Base-by-base conservation (phyloP, 2,113 vertebrate genomes). In the Columba livia region DNA sequence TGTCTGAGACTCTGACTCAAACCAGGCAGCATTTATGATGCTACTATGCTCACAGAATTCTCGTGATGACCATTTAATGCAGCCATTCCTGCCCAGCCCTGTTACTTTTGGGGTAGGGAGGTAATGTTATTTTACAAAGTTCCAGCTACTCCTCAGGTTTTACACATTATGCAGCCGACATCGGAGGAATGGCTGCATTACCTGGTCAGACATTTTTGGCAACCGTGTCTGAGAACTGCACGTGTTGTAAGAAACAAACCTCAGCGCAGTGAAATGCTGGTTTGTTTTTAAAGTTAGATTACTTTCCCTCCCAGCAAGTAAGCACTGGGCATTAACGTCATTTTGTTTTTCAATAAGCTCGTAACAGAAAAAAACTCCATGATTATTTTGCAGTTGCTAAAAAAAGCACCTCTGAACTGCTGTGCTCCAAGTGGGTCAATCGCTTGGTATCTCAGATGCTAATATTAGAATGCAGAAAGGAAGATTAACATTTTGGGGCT, bases 151-250 rank as follows among this genome's bases (percentile, higher is more conserved):
- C 74, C 56, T 90, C 51, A 10, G 51, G 54, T 62, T 72, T 74
- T 31, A 29, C 4, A 10, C 29, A 2, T 64, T 57, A 51, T 81
- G 91, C 80, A 74, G 34, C 88, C 28, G 34, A 61, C 77, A 51
- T 15, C 56, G n/a, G 53, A 95, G 88, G 94, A 97, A 96, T 73
- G 96, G 95, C 94, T 97, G 95, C 89, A 95, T 97, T 98, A 96
- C 79, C 94, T 92, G n/a, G 86, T 94, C 96, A 98, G 97, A 97
- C 75, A 90, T 95, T 98, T 98, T 98, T 98, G 98, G 98, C 98
- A 98, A 99, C 98, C 60, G 74, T 89, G 79, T 91, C 95, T 97
- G 97, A 98, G 97, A 98, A 97, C 98, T 98, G 98, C 98, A 98
- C 89, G 75, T 97, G 97, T 97, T 97, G 97, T 97, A 93, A 97